Evolutionary conservation across 2,797 vertebrate genomes (phyloP).

Genomic region (Sphenopsis melanotis): DNA sequence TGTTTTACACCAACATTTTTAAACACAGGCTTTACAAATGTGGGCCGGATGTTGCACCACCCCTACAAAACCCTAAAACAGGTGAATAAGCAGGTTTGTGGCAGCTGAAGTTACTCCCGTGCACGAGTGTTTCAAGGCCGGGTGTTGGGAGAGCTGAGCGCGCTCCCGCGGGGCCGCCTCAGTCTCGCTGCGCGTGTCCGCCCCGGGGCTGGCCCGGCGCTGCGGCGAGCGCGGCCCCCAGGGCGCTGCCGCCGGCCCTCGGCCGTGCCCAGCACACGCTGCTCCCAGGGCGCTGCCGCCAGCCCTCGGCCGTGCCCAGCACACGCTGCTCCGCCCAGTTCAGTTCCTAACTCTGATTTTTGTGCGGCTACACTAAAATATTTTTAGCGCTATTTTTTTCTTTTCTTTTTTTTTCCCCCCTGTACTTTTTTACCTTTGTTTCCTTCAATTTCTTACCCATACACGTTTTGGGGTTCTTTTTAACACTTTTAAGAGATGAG

Average conservation of each 20-base stretch:
- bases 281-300: not conserved
- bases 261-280: not conserved
- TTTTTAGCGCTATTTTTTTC: not conserved
- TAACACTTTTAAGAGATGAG: not conserved
- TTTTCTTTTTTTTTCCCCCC: no score
- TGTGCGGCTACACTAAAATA: not conserved
- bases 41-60: not conserved
- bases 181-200: not conserved
- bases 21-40: not conserved
- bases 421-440: not conserved
- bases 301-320: not conserved
- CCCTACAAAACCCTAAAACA: not conserved
- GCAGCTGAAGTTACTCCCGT: conserved; percentile 28
- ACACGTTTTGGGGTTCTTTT: not conserved
- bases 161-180: not conserved
- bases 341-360: not conserved
- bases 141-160: conserved; percentile 14
- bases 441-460: not conserved
- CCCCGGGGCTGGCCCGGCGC: conserved; percentile 5
- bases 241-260: not conserved
- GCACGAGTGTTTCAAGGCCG: conserved; percentile 19
- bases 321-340: not conserved
- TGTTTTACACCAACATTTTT: not conserved
- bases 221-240: not conserved
- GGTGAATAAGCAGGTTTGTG: not conserved